Evolutionary conservation across 2,888 invertebrate species (phyloP), one percentile per base, ranked within the genome.

Genomic region (Chaetogeoica ovagalla): DNA sequence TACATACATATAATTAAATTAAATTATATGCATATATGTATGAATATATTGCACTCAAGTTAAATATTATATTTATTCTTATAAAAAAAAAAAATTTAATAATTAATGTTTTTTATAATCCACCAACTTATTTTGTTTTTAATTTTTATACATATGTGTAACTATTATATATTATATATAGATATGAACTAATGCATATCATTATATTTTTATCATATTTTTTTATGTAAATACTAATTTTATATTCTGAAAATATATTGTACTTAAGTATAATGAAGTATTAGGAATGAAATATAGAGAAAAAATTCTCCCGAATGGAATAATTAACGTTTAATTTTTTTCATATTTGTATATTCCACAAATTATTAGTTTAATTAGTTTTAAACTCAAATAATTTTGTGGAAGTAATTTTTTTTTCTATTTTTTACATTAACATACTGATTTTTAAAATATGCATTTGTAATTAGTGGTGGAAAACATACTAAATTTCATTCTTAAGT

Each of bases 121-220:
- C 21, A 75, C 23, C 39, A 75, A 57, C 21, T 75, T 65, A 55
- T 13, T 52, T 23, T 55, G 7, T 63, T 37, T 60, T 30, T 19
- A n/a, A 30, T 43, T 43, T 9, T 43, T 43, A 43, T 43, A 43
- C 6, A 6, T 43, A 6, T 43, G 6, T 43, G 43, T 43, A 43
- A 43, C 43, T 43, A 43, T 43, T 30, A 30, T 30, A 30, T 23
- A n/a, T 55, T 75, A 48, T 59, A 21, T 59, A 76, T 68, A n/a
- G 30, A 21, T 69, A 60, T 9, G 11, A 43, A 43, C 1, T 11
- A n/a, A n/a, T 39, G 23, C 68, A 69, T 76, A 76, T 76, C 68
- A 76, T 48, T 60, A 59, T 65, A 19, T 75, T 17, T 75, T 17
- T n/a, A n/a, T n/a, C n/a, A n/a, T n/a, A n/a, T n/a, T n/a, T 39